Conservation (phyloP, 2,797 vertebrate genomes). For the Discoglossus pictus region DNA sequence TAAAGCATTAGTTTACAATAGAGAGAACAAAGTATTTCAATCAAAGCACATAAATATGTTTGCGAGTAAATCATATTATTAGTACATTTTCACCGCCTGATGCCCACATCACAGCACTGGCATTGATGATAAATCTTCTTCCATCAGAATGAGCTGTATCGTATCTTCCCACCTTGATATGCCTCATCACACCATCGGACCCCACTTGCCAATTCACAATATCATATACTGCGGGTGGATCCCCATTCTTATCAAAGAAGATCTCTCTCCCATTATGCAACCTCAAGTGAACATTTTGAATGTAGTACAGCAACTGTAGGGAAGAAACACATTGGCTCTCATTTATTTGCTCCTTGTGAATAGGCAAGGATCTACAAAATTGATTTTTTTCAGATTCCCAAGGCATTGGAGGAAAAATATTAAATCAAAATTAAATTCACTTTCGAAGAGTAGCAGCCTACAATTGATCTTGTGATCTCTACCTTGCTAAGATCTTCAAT, state of each 20-base stretch:
- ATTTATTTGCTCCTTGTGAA: background rate
- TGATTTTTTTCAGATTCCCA: too few species aligned
- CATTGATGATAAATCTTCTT: conserved; percentile 9
- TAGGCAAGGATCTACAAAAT: too few species aligned
- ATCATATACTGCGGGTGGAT: conserved; percentile 30
- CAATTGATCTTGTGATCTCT: too few species aligned
- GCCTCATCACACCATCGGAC: conserved; percentile 65
- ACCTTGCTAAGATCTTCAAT: too few species aligned
- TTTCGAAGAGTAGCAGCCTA: too few species aligned
- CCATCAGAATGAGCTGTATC: conserved; percentile 63
- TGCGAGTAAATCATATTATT: too few species aligned
- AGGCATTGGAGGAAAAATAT: too few species aligned
- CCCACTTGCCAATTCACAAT: conserved; percentile 60
- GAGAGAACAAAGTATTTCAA: too few species aligned
- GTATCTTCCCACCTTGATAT: conserved; percentile 72
- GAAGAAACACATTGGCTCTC: background rate
- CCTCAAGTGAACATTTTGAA: conserved; percentile 9
- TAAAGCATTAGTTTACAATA: too few species aligned
- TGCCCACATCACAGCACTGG: conserved; percentile 12
- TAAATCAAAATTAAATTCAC: too few species aligned
- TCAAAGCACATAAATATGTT: too few species aligned
- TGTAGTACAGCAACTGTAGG: conserved; percentile 23
- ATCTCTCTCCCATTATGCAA: conserved; percentile 26
- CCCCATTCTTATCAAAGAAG: conserved; percentile 33
- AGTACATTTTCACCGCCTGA: too few species aligned